A percentile compares a stretch with the other conserved stretches of the same genome.
These are phyloP conservation scores for Leptinotarsa texana DNA, from an alignment of 1,140 invertebrate genomes.

Conservation along the genomic window DNA sequence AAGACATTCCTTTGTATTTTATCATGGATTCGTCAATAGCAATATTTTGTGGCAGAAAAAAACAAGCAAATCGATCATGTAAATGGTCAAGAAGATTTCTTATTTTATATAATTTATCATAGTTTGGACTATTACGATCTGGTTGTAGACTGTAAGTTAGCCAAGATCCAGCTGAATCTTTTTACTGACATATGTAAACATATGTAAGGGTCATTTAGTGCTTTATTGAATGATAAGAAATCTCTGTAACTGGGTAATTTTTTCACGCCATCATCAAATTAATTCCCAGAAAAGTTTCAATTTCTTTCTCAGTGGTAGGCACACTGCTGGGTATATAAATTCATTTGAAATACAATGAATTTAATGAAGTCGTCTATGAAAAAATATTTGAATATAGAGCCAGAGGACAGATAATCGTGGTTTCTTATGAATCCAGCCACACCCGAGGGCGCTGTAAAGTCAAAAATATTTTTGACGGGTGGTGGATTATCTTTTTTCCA, in stretches of 20 bases:
- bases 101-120: constrained; percentile 24
- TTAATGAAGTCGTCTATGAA: neutral
- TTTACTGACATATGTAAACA: constrained; percentile 23
- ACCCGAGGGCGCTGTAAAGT: neutral
- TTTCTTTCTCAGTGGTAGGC: constrained; percentile 11
- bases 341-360: neutral
- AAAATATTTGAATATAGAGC: neutral
- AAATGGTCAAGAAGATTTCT: neutral
- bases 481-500: neutral
- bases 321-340: neutral
- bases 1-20: constrained; percentile 48
- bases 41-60: neutral
- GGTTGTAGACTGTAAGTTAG: constrained; percentile 22
- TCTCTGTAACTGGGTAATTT: constrained; percentile 28
- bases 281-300: constrained; percentile 31
- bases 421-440: neutral
- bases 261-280: constrained; percentile 33
- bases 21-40: constrained; percentile 42
- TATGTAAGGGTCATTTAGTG: constrained; percentile 10
- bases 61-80: neutral
- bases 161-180: constrained; percentile 27
- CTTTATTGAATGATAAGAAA: constrained; percentile 22
- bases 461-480: neutral
- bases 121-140: constrained; percentile 27
- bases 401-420: too few relatives aligned